Evolutionary conservation across 2,113 vertebrate species (phyloP).

Genomic region (Percopsis transmontana): DNA sequence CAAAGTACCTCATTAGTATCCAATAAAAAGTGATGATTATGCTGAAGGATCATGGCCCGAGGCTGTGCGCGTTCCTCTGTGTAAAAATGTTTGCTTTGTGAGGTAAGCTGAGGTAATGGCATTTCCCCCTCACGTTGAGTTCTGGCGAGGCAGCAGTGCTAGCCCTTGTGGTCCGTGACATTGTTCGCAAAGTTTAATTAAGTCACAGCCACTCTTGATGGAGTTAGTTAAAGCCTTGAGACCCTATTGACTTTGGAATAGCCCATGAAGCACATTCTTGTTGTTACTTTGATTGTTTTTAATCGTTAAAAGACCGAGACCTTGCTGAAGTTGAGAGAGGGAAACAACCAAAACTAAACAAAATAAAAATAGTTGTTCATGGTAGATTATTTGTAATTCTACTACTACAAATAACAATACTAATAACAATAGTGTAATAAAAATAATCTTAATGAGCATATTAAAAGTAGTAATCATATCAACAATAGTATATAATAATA

Average conservation of each 20-base stretch:
- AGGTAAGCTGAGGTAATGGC: conserved; percentile 45
- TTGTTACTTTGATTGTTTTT: conserved; percentile 62
- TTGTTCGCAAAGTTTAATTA: conserved; percentile 72
- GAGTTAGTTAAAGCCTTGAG: conserved; percentile 68
- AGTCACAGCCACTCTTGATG: conserved; percentile 62
- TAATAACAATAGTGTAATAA: no score
- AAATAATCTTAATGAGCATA: no score
- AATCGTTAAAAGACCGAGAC: conserved; percentile 42
- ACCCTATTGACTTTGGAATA: conserved; percentile 67
- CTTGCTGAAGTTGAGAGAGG: conserved; percentile 25
- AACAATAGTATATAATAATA: no score
- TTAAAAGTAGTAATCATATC: no score
- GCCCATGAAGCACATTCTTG: conserved; percentile 60
- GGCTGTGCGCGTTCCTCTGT: conserved; percentile 16
- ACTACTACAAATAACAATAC: no score
- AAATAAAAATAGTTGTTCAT: no score
- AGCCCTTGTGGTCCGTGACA: conserved; percentile 65
- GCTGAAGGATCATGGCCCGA: conserved; percentile 25
- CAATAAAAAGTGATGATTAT: conserved; percentile 33
- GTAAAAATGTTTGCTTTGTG: conserved; percentile 28
- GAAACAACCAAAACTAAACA: background rate
- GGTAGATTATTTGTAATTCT: no score
- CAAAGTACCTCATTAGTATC: conserved; percentile 28
- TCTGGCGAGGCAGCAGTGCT: conserved; percentile 39
- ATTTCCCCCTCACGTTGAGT: conserved; percentile 45